A percentile compares a stretch with the other conserved stretches of the same genome.
Conservation (phyloP, 1,140 invertebrate genomes). For the Drosophila auraria region DNA sequence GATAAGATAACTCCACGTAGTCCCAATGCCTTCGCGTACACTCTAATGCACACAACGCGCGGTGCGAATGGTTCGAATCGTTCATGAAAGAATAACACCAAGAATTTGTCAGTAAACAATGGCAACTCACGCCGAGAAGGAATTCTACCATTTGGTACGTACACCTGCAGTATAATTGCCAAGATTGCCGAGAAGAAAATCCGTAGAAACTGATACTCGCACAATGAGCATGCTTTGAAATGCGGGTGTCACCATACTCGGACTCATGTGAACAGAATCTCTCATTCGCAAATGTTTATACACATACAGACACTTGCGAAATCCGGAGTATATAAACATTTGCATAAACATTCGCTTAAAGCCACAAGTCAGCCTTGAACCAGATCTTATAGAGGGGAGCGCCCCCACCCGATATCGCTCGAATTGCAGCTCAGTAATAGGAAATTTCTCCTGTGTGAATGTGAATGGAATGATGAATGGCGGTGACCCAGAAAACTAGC, state of each 20-base stretch:
- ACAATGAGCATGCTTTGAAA: conserved; percentile 9
- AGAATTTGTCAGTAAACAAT: conserved; percentile 41
- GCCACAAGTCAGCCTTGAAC: conserved; percentile 29
- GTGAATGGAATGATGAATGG: conserved; percentile 11
- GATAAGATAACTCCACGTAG: conserved; percentile 35
- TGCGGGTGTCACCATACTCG: conserved; percentile 7
- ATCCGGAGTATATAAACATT: conserved; percentile 12
- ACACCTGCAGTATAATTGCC: background rate
- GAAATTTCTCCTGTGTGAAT: conserved; percentile 28
- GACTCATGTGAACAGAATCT: background rate
- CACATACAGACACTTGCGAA: conserved; percentile 2
- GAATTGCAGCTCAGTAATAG: conserved; percentile 9
- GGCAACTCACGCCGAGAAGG: conserved; percentile 56
- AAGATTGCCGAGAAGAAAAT: background rate
- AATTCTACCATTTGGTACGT: conserved; percentile 52
- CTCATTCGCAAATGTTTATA: conserved; percentile 7
- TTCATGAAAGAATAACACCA: conserved; percentile 28
- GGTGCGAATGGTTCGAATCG: conserved; percentile 35
- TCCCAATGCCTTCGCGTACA: conserved; percentile 30
- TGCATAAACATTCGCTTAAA: conserved; percentile 17
- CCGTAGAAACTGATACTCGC: background rate
- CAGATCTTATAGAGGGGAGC: conserved; percentile 1
- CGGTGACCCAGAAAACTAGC: conserved; percentile 35
- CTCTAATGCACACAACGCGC: conserved; percentile 33
- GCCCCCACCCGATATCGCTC: background rate